Base-by-base conservation (phyloP, 2,888 invertebrate species). In the Perdita meconis region DNA sequence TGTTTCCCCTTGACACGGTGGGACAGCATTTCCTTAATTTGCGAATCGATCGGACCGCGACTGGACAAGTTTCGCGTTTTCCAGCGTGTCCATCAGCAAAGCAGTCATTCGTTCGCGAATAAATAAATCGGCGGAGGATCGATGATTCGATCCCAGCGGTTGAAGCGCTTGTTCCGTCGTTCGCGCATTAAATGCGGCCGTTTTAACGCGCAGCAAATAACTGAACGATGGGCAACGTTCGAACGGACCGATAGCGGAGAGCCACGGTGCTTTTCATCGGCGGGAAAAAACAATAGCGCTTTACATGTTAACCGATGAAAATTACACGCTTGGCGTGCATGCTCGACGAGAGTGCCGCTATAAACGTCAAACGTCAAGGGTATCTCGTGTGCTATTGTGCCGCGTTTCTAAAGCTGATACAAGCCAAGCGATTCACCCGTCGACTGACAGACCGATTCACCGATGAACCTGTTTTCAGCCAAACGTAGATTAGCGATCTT, bases 331-430 rank as follows among this genome's bases (percentile, higher is more conserved):
- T 59, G 53, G 30, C 59, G 61, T 57, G 50, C 36, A 53, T 51
- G 56, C 47, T 36, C 55, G 55, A 47, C 38, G 64, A 83, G 66
- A 42, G 42, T 70, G 53, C 71, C 47, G 40, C 51, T 75, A 50
- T 50, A 42, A 51, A 71, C 69, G 66, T 61, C 69, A 67, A 66
- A 67, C 71, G 76, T 73, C 77, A 55, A 65, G 73, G 75, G 56
- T 76, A 78, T 64, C 72, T n/a, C n/a, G n/a, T n/a, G 68, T 42
- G 10, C 64, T 59, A 83, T 83, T 83, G 82, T 83, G 56, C 36
- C 67, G 42, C 65, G 56, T 72, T 82, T 82, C 78, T 82, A 80
- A 75, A 72, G 74, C 64, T 82, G 84, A 80, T 80, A 82, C 84
- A 82, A 84, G 80, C 80, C 82, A 81, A 66, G 81, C 79, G 81